Conservation (phyloP, 1,140 invertebrate genomes). For the Phymorhynchus buccinoides region DNA sequence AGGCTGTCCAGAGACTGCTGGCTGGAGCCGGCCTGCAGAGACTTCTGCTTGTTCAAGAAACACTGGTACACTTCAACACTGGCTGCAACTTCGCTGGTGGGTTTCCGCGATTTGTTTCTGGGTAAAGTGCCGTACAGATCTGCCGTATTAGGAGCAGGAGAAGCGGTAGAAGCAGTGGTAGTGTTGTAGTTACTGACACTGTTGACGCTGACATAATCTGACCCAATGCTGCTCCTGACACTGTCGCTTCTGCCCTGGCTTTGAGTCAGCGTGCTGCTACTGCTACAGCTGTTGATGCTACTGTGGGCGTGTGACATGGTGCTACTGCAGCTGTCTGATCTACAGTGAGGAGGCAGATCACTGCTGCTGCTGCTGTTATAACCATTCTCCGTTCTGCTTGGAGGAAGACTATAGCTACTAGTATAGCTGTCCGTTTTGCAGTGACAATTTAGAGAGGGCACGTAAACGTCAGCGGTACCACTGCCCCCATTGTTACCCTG, state of each 20-base stretch:
- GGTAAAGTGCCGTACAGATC: slow-evolving; percentile 60
- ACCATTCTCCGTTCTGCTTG: too few species aligned
- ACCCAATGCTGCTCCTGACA: slow-evolving; percentile 1
- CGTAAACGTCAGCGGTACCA: not conserved
- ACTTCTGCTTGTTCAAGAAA: slow-evolving; percentile 54
- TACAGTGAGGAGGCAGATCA: not conserved
- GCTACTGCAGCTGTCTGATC: slow-evolving; percentile 26
- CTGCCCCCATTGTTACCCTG: not conserved
- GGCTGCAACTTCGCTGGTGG: slow-evolving; percentile 36
- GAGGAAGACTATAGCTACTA: too few species aligned
- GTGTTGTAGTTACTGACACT: not conserved
- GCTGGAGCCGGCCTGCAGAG: slow-evolving; percentile 31
- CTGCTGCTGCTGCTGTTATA: too few species aligned
- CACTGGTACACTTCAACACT: slow-evolving; percentile 52
- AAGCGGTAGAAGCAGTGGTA: too few species aligned
- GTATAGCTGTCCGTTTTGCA: too few species aligned
- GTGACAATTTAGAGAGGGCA: not conserved
- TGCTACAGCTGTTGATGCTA: slow-evolving; percentile 14
- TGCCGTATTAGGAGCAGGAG: not conserved
- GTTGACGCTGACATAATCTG: not conserved
- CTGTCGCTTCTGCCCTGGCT: not conserved
- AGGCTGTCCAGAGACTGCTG: slow-evolving; percentile 42
- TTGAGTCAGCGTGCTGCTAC: slow-evolving; percentile 3
- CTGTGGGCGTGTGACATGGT: slow-evolving; percentile 32
- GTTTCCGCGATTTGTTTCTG: slow-evolving; percentile 46